Base-by-base conservation (phyloP, 30 jellyfish, hydroid and myxozoan species). In the Mastigias papua region DNA sequence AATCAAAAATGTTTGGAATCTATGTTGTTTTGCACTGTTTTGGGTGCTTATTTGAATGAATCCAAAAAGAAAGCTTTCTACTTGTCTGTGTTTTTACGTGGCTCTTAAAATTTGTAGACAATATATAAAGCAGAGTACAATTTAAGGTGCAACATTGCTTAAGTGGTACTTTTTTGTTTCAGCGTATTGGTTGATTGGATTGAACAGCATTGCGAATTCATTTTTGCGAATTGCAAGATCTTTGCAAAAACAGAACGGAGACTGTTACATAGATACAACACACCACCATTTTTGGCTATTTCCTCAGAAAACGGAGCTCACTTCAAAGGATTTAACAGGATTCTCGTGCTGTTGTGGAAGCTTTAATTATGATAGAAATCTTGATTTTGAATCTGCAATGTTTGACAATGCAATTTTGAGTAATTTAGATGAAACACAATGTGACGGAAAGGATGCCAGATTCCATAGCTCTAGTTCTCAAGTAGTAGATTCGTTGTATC, bases 311-410 rank as follows among this genome's bases (percentile, higher is more conserved):
- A 48, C 93, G 10, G 86, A 69, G 25, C 80, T 78, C 22, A 26
- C 49, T 31, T 32, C 80, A 2, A 69, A 51, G 11, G 42, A 19
- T 10, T 34, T 32, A 30, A 58, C n/a, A 17, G 33, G 34, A 3
- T 50, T 25, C 31, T 37, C 80, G 23, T 83, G 93, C 57, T 83
- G 93, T 50, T 83, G 93, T 70, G 86, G 93, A 21, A 23, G 61
- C 76, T 21, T 83, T 48, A 34, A 69, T 21, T 69, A 48, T 29
- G 60, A 22, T 8, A 20, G 64, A n/a, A 51, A 7, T 20, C 65
- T 81, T 31, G 62, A 66, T 26, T 69, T 81, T 27, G 76, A 48
- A 30, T 37, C 78, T 21, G 27, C 51, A 65, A 48, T 26, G 54
- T 33, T n/a, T 32, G 80, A 32, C 49, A 58, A 26, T 9, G 37